Evolutionary conservation across 2,113 vertebrate genomes (phyloP).

Genomic region (Meriones unguiculatus): DNA sequence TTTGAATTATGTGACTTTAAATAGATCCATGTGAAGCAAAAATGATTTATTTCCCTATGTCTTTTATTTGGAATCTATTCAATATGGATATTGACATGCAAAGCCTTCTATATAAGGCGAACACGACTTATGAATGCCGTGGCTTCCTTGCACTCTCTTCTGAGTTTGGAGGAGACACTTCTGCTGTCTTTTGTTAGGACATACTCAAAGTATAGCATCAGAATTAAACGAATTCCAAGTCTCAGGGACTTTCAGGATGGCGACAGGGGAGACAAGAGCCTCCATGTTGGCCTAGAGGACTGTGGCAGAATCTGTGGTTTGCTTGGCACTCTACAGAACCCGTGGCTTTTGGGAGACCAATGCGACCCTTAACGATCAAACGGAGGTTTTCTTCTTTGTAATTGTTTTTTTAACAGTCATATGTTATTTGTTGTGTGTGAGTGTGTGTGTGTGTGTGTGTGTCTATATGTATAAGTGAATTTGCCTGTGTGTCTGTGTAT

Average conservation of each 20-base stretch:
- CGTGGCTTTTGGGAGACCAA: accelerated
- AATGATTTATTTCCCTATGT: not conserved
- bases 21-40: not conserved
- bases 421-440: not conserved
- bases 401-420: no score
- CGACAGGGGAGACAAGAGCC: not conserved
- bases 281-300: not conserved
- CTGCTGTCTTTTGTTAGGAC: not conserved
- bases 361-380: no score
- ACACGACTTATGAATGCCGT: accelerated
- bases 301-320: accelerated
- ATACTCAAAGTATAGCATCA: accelerated
- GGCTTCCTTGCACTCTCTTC: accelerated
- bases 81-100: not conserved
- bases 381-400: not conserved
- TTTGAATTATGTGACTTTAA: not conserved
- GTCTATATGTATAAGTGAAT: not conserved
- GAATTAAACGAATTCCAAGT: not conserved
- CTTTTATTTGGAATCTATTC: not conserved
- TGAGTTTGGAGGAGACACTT: not conserved
- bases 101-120: not conserved
- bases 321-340: not conserved
- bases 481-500: not conserved
- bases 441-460: not conserved
- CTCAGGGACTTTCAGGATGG: not conserved